Evolutionary conservation across 2,797 vertebrate species (phyloP).

Genomic region (Scolopax rusticola): DNA sequence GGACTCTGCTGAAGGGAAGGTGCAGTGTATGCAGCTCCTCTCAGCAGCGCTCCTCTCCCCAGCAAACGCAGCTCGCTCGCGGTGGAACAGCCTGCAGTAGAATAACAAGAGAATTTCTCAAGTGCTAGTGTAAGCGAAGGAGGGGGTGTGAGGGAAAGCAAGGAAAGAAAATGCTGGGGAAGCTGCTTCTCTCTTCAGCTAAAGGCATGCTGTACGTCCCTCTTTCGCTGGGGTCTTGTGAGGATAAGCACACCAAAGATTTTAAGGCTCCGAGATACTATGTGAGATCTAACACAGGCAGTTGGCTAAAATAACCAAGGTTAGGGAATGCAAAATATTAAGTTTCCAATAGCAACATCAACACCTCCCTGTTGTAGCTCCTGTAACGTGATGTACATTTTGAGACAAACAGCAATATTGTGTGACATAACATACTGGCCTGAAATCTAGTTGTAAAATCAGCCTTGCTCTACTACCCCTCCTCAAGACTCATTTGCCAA

Average conservation of each 20-base stretch:
- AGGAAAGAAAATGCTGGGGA: background rate
- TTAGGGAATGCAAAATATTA: slow-evolving; percentile 9
- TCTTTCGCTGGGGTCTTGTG: background rate
- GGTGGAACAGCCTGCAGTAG: slow-evolving; percentile 25
- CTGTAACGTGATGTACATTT: background rate
- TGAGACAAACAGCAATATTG: background rate
- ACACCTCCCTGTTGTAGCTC: background rate
- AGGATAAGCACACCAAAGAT: slow-evolving; percentile 6
- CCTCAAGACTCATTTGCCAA: background rate
- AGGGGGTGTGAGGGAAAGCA: slow-evolving; percentile 38
- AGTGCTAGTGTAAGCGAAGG: slow-evolving; percentile 31
- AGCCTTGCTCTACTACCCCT: background rate
- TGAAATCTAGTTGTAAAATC: background rate
- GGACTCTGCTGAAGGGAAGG: slow-evolving; percentile 34
- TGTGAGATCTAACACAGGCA: background rate
- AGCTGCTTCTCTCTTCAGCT: background rate
- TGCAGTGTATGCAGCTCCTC: slow-evolving; percentile 41
- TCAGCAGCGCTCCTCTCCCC: slow-evolving; percentile 46
- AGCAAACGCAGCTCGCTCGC: slow-evolving; percentile 5
- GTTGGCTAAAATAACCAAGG: background rate
- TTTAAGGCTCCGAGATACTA: background rate
- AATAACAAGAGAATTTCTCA: slow-evolving; percentile 42
- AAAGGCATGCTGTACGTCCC: background rate
- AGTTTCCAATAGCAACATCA: slow-evolving; percentile 34
- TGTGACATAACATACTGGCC: background rate